Evolutionary conservation across 1,140 invertebrate genomes (phyloP).

Genomic region (Diorhabda carinulata): DNA sequence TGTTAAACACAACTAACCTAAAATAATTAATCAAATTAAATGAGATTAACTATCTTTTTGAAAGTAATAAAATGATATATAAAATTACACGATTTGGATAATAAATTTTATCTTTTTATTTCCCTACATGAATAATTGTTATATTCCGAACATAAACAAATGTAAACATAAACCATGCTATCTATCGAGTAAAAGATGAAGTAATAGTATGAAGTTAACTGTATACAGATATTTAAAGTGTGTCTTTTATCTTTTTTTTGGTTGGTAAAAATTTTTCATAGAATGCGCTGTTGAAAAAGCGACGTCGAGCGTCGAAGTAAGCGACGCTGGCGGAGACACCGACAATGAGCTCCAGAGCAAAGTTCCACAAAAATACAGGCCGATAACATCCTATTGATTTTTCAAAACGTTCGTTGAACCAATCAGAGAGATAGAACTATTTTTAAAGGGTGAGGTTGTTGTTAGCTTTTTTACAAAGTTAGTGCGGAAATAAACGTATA

Average conservation of each 20-base stretch:
- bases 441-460: conserved; percentile 51
- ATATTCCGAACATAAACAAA: too few species aligned
- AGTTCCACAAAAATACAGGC: conserved; percentile 47
- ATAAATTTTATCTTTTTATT: too few species aligned
- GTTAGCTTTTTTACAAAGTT: conserved; percentile 44
- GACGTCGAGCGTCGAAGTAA: conserved; percentile 41
- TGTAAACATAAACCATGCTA: too few species aligned
- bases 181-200: too few species aligned
- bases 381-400: conserved; percentile 50
- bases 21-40: too few species aligned
- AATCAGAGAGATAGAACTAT: conserved; percentile 49
- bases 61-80: too few species aligned
- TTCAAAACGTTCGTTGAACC: conserved; percentile 50
- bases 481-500: conserved; percentile 40
- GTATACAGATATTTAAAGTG: conserved; percentile 1
- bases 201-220: not conserved
- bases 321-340: conserved; percentile 45
- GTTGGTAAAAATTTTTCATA: conserved; percentile 33
- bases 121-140: too few species aligned
- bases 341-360: conserved; percentile 42
- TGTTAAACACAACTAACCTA: too few species aligned
- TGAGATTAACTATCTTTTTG: too few species aligned
- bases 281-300: conserved; percentile 44
- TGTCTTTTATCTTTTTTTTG: conserved; percentile 30
- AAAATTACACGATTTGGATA: too few species aligned